A percentile compares a stretch with the other conserved stretches of the same genome.
Evolutionary conservation across 2,888 invertebrate genomes (phyloP).

Genomic region (Odontomyia ornata): DNA sequence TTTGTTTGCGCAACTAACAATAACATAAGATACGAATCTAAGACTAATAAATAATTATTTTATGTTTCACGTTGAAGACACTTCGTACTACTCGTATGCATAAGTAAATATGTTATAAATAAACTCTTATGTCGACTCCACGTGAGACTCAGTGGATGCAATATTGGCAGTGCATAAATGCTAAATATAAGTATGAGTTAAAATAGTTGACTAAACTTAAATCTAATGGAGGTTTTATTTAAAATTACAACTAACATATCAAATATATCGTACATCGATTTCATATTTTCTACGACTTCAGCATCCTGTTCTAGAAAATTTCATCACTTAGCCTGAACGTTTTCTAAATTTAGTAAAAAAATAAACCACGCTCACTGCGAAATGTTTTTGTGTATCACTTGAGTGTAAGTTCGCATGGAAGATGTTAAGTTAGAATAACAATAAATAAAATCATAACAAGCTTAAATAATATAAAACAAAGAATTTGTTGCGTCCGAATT

Average conservation of each 20-base stretch:
- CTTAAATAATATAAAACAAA: constrained; percentile 2
- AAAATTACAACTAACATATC: neutral
- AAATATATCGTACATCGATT: neutral
- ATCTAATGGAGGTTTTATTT: constrained; percentile 35
- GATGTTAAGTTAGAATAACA: constrained; percentile 6
- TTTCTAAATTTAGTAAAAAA: neutral
- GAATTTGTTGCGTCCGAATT: neutral
- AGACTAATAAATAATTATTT: neutral
- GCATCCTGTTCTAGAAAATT: neutral
- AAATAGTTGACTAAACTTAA: constrained; percentile 32
- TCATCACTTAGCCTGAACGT: neutral
- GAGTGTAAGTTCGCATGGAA: neutral
- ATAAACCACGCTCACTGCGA: neutral
- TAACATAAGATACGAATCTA: too few species aligned
- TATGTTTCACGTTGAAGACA: neutral
- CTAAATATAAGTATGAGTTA: constrained; percentile 28
- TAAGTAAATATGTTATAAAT: constrained; percentile 22
- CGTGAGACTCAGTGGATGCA: constrained; percentile 14
- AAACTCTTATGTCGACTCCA: constrained; percentile 19
- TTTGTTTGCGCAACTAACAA: constrained; percentile 34
- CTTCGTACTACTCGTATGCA: neutral
- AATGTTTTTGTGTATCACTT: constrained; percentile 30
- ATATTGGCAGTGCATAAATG: constrained; percentile 44
- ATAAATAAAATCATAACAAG: constrained; percentile 28
- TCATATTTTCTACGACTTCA: neutral